These are phyloP conservation scores for Neodiprion lecontei DNA, from an alignment of 1,140 invertebrate species.

Conservation along the genomic window DNA sequence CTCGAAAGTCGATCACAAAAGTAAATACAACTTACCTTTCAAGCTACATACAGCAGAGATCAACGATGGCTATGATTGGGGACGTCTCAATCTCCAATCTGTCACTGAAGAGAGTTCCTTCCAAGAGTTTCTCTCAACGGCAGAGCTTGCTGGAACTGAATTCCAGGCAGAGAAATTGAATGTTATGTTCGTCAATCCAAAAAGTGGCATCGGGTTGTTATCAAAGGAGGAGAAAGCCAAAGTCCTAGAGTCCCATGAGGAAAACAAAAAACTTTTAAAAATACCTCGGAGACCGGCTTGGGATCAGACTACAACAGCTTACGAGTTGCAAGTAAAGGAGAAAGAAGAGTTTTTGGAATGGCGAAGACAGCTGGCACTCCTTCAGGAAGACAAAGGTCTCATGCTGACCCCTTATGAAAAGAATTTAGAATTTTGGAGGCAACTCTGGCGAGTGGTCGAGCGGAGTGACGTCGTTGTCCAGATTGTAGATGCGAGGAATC, in stretches of 20 bases:
- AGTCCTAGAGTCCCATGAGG: constrained; percentile 69
- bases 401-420: constrained; percentile 96
- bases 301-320: constrained; percentile 75
- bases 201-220: constrained; percentile 67
- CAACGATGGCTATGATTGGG: constrained; percentile 91
- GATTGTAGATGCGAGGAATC: constrained; percentile 97
- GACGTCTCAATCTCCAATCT: constrained; percentile 86
- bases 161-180: constrained; percentile 93
- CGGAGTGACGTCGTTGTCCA: constrained; percentile 94
- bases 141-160: constrained; percentile 91
- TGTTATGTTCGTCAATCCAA: constrained; percentile 77
- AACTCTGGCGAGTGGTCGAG: constrained; percentile 98
- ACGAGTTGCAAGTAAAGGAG: constrained; percentile 81
- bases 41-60: constrained; percentile 88
- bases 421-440: constrained; percentile 98
- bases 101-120: constrained; percentile 95
- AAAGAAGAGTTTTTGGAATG: constrained; percentile 86
- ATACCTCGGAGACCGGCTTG: constrained; percentile 89
- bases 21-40: constrained; percentile 40
- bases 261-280: constrained; percentile 71
- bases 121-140: constrained; percentile 94
- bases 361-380: constrained; percentile 78
- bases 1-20: background rate
- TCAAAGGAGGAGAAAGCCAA: constrained; percentile 69
- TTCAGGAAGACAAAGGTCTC: constrained; percentile 84